Base-by-base conservation (phyloP, 2,113 vertebrate species). In the Carassius auratus region DNA sequence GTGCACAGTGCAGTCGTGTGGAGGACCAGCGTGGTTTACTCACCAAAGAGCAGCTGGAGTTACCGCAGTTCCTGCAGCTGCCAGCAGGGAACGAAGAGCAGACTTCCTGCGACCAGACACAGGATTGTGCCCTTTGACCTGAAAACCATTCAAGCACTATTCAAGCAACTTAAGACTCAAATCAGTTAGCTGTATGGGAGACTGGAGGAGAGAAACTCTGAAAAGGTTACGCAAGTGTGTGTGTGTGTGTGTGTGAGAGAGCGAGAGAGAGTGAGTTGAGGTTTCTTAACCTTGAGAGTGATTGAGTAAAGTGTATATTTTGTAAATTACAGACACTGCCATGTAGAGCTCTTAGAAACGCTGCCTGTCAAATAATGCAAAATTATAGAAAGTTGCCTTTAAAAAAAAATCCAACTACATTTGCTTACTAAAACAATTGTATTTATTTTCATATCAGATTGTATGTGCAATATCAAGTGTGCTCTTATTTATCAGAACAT, bases 1-100 rank as follows among this genome's bases (percentile, higher is more conserved):
- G 94, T 59, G 97, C 96, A 5, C 98, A 99, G 94, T 95, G 95
- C 94, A 94, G 91, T 82, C 93, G 97, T 75, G 97, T 96, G 6
- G 96, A 99, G 0, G 97, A 99, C 93, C 98, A 99, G 92, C 95
- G 98, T 76, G 98, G 98, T 55, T 95, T 99, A 78, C 94, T 99
- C 76, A 96, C 95, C 79, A 98, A 97, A 93, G 97, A 99, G 86
- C 95, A 99, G 89, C 94, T 99, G 87, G 95, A 96, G 85, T 84
- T 99, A 77, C 98, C 98, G 13, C 94, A 93, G 59, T 99, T 99
- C 91, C 95, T 99, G 66, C 96, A 98, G 94, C 91, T 96, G 76
- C 92, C 95, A 0, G 62, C 86, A 81, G 15, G 42, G 12, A 30
- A 38, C 8, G 17, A 36, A 10, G 2, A 38, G 5, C 19, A 6